Evolutionary conservation across 2,888 invertebrate genomes (phyloP), one percentile per base, ranked within the genome.

Genomic region (Drosophila bunnanda): DNA sequence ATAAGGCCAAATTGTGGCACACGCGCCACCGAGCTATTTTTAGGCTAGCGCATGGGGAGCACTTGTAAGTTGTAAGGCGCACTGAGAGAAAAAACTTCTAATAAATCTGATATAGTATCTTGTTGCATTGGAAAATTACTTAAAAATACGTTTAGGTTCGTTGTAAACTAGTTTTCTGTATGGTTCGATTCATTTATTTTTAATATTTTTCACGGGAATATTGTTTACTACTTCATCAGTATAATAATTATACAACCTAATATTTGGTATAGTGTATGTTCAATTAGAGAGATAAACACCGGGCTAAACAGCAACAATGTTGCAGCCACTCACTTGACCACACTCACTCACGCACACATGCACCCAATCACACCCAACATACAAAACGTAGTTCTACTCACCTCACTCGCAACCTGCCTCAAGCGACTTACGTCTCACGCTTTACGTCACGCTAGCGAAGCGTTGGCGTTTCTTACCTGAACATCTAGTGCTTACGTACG

Each of bases 1-100:
- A 84, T 84, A 85, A 85, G 80, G 81, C 83, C 83, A 84, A 84
- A 84, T 84, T 84, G 83, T 84, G 85, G 83, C 83, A 84, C 83
- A 84, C 83, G 83, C 85, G 75, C 73, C 57, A 59, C 67, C 67
- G 55, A 53, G 77, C 84, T 82, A 84, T 82, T 82, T 82, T 77
- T 83, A 83, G 78, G 64, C 28, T 52, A 52, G 44, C 53, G 17
- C 52, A 65, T 77, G 62, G 78, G 66, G 68, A 74, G 72, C 65
- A 77, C 72, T 82, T 79, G 80, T 76, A 77, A 79, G 28, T 58
- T 46, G 59, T 50, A 59, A 15, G 7, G 20, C 1, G 10, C 64
- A 64, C 64, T 34, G 10, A 1, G 12, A 48, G 10, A n/a, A n/a
- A n/a, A n/a, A n/a, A n/a, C n/a, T n/a, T n/a, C n/a, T n/a, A n/a